Conservation (phyloP, 1,140 invertebrate species). For the Dufourea novaeangliae region DNA sequence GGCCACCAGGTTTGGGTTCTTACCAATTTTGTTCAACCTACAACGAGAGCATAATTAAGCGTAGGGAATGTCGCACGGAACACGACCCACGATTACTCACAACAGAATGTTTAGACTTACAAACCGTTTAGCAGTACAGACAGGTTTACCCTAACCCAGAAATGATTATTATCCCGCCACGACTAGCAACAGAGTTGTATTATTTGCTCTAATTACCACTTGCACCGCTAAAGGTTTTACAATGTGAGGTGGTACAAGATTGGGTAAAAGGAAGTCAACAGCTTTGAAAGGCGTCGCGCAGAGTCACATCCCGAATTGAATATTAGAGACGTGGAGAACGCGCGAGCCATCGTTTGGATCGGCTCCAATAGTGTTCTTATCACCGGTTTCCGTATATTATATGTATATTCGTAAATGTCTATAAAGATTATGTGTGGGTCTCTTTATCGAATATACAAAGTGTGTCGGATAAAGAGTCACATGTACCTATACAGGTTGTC, state of each 20-base stretch:
- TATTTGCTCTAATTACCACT: conserved; percentile 59
- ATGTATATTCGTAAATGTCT: too few relatives aligned
- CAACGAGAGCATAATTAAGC: conserved; percentile 79
- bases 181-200: conserved; percentile 50
- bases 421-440: too few relatives aligned
- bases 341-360: too few relatives aligned
- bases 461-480: too few relatives aligned
- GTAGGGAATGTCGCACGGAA: conserved; percentile 80
- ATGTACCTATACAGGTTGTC: too few relatives aligned
- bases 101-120: conserved; percentile 74
- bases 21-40: conserved; percentile 98
- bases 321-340: too few relatives aligned
- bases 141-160: conserved; percentile 57
- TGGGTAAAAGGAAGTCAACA: conserved; percentile 49
- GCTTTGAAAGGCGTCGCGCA: conserved; percentile 37
- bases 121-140: conserved; percentile 75
- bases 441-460: too few relatives aligned
- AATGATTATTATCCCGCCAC: conserved; percentile 14
- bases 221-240: conserved; percentile 64
- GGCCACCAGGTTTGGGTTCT: conserved; percentile 97
- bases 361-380: too few relatives aligned
- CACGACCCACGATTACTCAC: conserved; percentile 80
- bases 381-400: too few relatives aligned
- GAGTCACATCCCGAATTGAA: too few relatives aligned
- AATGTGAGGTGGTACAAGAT: conserved; percentile 41